phyloP scores from a whole-genome alignment of 2,113 vertebrate genomes.

The Ameiurus melas region DNA sequence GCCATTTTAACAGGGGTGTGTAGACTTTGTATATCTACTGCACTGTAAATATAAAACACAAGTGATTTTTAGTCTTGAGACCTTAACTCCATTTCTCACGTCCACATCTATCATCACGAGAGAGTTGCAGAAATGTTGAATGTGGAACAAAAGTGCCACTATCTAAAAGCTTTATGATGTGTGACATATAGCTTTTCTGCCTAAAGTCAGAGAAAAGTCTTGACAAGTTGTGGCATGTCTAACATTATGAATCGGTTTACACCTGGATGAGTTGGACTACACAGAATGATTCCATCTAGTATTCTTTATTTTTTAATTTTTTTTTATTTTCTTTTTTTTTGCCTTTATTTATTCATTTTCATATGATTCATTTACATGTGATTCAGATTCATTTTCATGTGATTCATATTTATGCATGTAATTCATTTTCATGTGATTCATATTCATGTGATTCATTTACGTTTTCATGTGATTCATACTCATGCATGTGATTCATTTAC shows the following conservation, averaged over 20 bases:
- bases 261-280: not conserved
- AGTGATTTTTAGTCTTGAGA: no score
- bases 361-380: no score
- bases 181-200: slow-evolving; percentile 30
- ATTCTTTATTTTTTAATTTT: no score
- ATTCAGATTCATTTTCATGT: no score
- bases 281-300: not conserved
- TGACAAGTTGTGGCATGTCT: slow-evolving; percentile 12
- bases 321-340: no score
- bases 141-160: slow-evolving; percentile 20
- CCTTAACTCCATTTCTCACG: not conserved
- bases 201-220: slow-evolving; percentile 4
- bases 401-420: no score
- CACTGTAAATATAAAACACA: not conserved
- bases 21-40: not conserved
- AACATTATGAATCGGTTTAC: slow-evolving; percentile 20
- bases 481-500: no score
- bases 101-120: not conserved
- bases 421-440: no score
- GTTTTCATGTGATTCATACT: no score
- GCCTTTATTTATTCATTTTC: no score
- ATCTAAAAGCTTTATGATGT: slow-evolving; percentile 23
- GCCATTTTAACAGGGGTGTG: not conserved
- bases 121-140: slow-evolving; percentile 8
- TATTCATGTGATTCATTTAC: no score